phyloP scores from a whole-genome alignment of 2,888 invertebrate genomes.

The Gandaritis pyraliata region DNA sequence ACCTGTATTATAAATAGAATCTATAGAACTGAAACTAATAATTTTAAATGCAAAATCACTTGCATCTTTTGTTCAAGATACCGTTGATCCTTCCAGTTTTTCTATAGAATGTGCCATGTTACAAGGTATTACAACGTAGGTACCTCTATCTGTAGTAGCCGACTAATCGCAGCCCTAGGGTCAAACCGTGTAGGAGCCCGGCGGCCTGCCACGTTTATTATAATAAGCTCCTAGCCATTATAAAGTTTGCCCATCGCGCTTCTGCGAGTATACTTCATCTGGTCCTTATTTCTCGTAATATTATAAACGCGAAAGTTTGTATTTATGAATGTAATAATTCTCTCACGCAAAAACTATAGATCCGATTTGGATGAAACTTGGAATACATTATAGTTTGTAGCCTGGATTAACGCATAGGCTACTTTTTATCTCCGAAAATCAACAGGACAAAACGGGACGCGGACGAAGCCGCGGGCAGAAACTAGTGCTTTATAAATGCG shows the following conservation, averaged over 20 bases:
- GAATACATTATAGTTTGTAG: no score
- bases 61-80: background rate
- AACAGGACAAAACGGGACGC: no score
- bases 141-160: constrained; percentile 65
- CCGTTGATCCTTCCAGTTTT: constrained; percentile 47
- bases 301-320: no score
- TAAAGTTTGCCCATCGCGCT: constrained; percentile 72
- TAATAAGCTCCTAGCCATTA: constrained; percentile 76
- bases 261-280: constrained; percentile 53
- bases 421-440: no score
- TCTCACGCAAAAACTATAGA: no score
- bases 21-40: no score
- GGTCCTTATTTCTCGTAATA: no score
- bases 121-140: constrained; percentile 60
- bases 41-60: background rate
- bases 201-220: constrained; percentile 79
- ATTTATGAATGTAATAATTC: no score
- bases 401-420: no score
- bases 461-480: no score
- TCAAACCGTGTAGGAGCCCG: constrained; percentile 76
- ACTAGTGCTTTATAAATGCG: constrained; percentile 50
- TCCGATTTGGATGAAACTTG: no score
- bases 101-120: constrained; percentile 53
- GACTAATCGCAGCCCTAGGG: constrained; percentile 78
- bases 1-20: no score